Percentiles rank a stretch among this genome's conserved stretches.
These are phyloP conservation scores for Lutraria rhynchaena DNA, from an alignment of 1,140 invertebrate genomes.

Conservation along the genomic window DNA sequence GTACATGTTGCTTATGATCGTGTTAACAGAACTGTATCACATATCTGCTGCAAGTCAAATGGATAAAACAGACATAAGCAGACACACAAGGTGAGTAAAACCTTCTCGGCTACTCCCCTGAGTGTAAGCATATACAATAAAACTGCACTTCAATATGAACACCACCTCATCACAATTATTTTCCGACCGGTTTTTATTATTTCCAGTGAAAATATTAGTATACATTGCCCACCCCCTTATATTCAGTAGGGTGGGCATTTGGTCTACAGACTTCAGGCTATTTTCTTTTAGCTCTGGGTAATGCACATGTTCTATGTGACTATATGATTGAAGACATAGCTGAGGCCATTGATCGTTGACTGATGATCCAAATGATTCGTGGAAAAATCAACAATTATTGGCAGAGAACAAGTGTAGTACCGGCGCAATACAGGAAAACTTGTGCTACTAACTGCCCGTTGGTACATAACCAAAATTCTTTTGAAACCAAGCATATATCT, in stretches of 20 bases:
- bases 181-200: neutral
- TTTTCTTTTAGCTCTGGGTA: too few relatives aligned
- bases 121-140: neutral
- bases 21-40: slow-evolving; percentile 15
- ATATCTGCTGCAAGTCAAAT: slow-evolving; percentile 18
- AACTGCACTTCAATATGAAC: neutral
- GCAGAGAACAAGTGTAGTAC: too few relatives aligned
- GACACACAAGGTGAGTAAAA: slow-evolving; percentile 3
- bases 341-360: too few relatives aligned
- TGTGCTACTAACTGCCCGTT: too few relatives aligned
- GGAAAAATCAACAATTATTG: too few relatives aligned
- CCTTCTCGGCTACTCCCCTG: neutral
- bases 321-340: too few relatives aligned
- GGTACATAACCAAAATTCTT: too few relatives aligned
- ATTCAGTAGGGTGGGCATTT: neutral
- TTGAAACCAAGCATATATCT: too few relatives aligned
- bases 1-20: neutral
- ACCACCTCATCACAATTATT: neutral
- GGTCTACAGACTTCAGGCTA: neutral
- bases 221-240: neutral
- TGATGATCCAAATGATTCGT: too few relatives aligned
- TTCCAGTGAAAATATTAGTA: neutral
- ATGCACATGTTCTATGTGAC: too few relatives aligned
- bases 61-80: slow-evolving; percentile 16
- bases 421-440: too few relatives aligned